Evolutionary conservation across 2,888 invertebrate genomes (phyloP), one percentile per base, ranked within the genome.

Genomic region (Megamerina dolium): DNA sequence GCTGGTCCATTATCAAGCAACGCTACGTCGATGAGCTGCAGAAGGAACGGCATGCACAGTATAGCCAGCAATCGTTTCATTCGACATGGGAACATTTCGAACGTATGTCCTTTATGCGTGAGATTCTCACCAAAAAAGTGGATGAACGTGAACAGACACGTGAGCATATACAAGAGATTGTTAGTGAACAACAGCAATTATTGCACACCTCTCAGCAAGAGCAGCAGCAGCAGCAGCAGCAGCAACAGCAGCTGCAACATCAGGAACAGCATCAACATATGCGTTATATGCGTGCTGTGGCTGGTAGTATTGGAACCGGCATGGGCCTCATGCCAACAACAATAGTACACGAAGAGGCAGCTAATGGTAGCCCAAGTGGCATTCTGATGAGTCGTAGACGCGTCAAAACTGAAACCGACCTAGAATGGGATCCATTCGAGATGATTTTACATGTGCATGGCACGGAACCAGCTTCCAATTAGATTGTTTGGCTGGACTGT

Each of bases 31-130:
- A 65, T 19, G 65, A 65, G 44, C 41, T 65, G 48, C 65, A 65
- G 38, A 65, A 66, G 51, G 67, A 65, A 42, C 63, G 67, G 2
- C 66, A 66, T 42, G 54, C 61, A 3, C 58, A 59, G 37, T 63
- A 61, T 30, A 52, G 54, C 1, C 60, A 66, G 29, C 63, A 63
- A 38, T 53, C 47, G 6, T 67, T 65, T 35, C 57, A 64, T 17
- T 65, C 65, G 21, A 61, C 61, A 18, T 66, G 67, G 65, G 67
- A 67, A 44, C 67, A 67, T 48, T 65, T 67, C 23, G 66, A 67
- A 4, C 65, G 65, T 14, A 65, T 65, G 66, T 53, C 59, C 32
- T 65, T 65, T 19, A 65, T 65, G 65, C 57, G 67, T 2, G 66
- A 63, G 4, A 66, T 60, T 43, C 55, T 65, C 20, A 46, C 61